Percentiles rank a stretch among this genome's conserved stretches.
phyloP scores from a whole-genome alignment of 2,888 invertebrate genomes.

The Eueremaeus valkanovi region DNA sequence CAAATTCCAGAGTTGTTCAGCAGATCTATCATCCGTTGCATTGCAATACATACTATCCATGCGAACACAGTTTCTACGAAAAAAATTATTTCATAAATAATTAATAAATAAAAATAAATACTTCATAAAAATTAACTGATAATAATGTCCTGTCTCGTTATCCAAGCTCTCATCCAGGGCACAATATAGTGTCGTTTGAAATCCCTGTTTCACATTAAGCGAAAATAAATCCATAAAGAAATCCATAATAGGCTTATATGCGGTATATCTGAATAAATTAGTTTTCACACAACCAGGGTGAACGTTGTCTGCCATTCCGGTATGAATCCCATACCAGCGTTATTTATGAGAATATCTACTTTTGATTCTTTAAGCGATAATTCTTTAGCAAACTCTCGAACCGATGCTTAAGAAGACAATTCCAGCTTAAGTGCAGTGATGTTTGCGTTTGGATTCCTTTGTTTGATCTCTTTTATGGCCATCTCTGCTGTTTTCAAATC shows the following conservation, averaged over 20 bases:
- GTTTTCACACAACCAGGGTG: slow-evolving; percentile 56
- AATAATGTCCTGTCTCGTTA: slow-evolving; percentile 51
- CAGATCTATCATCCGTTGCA: slow-evolving; percentile 2
- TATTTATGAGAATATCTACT: slow-evolving; percentile 46
- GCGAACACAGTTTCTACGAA: background rate
- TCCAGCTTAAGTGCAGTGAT: slow-evolving; percentile 54
- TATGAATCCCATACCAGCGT: slow-evolving; percentile 43
- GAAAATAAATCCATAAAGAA: slow-evolving; percentile 52
- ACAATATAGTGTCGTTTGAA: slow-evolving; percentile 71
- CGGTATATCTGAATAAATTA: slow-evolving; percentile 51
- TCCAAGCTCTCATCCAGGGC: slow-evolving; percentile 51
- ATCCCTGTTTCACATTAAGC: slow-evolving; percentile 55
- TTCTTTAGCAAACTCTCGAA: slow-evolving; percentile 62
- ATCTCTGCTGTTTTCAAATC: slow-evolving; percentile 48
- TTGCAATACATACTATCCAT: background rate
- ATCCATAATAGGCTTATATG: slow-evolving; percentile 50
- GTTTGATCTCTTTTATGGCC: slow-evolving; percentile 47
- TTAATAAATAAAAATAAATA: no score
- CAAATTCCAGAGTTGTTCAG: background rate
- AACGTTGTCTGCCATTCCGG: slow-evolving; percentile 44
- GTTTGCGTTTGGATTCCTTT: slow-evolving; percentile 35
- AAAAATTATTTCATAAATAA: slow-evolving; percentile 48
- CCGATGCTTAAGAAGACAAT: slow-evolving; percentile 66
- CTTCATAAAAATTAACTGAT: no score
- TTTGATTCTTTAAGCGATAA: slow-evolving; percentile 39